Percentiles rank a stretch among this genome's conserved stretches.
These are phyloP conservation scores for Ceratotherium simum DNA, from an alignment of 2,113 vertebrate genomes.

Conservation along the genomic window DNA sequence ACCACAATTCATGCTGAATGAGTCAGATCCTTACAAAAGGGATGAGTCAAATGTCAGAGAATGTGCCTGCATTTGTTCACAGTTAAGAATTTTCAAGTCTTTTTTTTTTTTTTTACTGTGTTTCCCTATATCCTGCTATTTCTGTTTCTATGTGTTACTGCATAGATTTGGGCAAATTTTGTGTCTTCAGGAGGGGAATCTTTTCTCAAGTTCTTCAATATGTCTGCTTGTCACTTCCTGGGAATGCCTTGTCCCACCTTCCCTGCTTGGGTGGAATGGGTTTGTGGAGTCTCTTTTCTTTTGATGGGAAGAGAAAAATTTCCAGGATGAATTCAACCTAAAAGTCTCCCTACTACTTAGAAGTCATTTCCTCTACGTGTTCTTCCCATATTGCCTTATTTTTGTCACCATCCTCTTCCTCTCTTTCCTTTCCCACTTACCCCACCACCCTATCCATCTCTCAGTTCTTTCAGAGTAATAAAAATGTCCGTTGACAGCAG, in stretches of 20 bases:
- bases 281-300: not conserved
- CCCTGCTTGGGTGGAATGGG: not conserved
- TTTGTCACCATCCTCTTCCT: not conserved
- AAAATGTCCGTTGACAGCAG: not conserved
- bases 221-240: not conserved
- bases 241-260: not conserved
- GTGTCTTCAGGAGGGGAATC: not conserved
- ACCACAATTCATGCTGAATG: not conserved
- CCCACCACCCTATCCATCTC: not conserved
- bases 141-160: not conserved
- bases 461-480: not conserved
- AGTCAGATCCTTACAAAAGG: not conserved
- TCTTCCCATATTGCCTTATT: not conserved
- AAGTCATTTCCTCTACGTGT: not conserved
- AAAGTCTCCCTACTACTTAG: not conserved
- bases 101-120: not conserved
- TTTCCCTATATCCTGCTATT: not conserved
- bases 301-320: not conserved
- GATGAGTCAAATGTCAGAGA: not conserved
- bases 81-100: not conserved
- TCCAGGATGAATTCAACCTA: not conserved
- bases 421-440: not conserved
- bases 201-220: not conserved
- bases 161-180: not conserved
- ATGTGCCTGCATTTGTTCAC: not conserved